Conservation (phyloP, 2,797 vertebrate genomes). For the Tapera naevia region DNA sequence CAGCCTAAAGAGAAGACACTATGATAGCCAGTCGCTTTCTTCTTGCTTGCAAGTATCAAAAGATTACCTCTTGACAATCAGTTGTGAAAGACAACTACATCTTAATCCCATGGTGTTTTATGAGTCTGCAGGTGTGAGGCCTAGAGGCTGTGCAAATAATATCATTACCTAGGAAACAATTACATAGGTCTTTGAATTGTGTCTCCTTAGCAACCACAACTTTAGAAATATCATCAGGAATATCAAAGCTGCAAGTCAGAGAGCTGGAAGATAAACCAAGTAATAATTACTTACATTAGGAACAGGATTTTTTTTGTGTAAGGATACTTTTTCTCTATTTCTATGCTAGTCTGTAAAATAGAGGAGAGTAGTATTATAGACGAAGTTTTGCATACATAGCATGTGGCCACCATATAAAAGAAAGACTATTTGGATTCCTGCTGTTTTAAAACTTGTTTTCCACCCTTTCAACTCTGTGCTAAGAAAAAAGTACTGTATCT, state of each 20-base stretch:
- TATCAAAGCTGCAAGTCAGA: background rate
- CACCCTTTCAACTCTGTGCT: background rate
- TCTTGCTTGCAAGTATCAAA: background rate
- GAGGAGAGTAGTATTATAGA: background rate
- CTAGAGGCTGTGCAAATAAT: background rate
- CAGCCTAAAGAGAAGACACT: background rate
- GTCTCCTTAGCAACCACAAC: background rate
- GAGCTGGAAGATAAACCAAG: background rate
- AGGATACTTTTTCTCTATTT: background rate
- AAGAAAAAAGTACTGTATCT: background rate
- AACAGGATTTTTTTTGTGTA: background rate
- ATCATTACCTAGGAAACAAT: background rate
- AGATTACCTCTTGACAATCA: background rate
- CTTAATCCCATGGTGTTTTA: background rate
- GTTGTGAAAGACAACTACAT: background rate
- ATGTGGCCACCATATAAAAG: background rate
- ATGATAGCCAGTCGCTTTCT: background rate
- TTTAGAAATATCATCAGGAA: background rate
- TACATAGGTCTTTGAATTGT: accelerated
- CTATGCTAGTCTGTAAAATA: background rate
- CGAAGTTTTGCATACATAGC: background rate
- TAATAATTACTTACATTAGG: background rate
- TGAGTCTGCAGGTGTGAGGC: background rate
- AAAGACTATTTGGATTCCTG: background rate
- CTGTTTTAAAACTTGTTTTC: background rate